Evolutionary conservation across 92 coral and sea anemone species (phyloP).

Genomic region (Metridium senile): DNA sequence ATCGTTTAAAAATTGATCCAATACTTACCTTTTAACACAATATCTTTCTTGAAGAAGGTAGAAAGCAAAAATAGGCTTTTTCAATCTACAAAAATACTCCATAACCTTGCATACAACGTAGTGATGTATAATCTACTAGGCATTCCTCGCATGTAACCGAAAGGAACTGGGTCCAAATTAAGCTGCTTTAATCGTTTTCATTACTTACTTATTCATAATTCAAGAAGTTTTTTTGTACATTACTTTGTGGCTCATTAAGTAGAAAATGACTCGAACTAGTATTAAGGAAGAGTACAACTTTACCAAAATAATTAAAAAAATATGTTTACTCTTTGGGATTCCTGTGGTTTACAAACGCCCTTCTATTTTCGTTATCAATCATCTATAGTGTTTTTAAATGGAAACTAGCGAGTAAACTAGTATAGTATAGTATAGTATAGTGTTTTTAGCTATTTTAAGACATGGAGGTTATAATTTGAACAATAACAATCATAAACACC

Average conservation of each 20-base stretch:
- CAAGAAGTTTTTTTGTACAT: not conserved
- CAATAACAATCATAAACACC: slow-evolving; percentile 31
- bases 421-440: no score
- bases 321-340: not conserved
- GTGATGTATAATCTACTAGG: not conserved
- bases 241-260: not conserved
- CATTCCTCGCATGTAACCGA: slow-evolving; percentile 1
- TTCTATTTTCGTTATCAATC: not conserved
- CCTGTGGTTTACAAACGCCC: not conserved
- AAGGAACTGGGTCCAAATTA: not conserved
- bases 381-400: not conserved
- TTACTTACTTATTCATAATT: not conserved
- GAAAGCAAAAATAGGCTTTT: not conserved
- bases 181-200: not conserved
- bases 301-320: not conserved
- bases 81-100: not conserved
- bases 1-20: not conserved
- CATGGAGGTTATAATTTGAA: slow-evolving; percentile 13
- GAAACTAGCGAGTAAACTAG: no score
- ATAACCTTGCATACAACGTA: not conserved
- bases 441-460: not conserved
- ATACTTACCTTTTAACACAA: not conserved
- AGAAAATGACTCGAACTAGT: not conserved
- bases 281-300: not conserved
- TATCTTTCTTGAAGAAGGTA: not conserved